Evolutionary conservation across 2,888 invertebrate genomes (phyloP).

Genomic region (Branchipolynoe longqiensis): DNA sequence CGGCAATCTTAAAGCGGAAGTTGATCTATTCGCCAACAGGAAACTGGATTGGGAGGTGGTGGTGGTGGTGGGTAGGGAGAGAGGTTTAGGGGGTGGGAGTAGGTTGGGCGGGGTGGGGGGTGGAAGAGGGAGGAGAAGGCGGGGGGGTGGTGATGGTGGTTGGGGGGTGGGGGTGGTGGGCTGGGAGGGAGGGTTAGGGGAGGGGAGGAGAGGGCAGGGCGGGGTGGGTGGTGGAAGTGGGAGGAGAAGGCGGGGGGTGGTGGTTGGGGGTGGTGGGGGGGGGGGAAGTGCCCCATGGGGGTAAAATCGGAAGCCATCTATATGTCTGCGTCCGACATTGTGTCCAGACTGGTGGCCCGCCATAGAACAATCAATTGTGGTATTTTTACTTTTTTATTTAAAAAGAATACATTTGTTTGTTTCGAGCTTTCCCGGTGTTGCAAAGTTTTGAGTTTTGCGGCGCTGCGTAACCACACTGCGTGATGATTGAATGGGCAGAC

Average conservation of each 20-base stretch:
- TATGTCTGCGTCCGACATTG: too few species aligned
- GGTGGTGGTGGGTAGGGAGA: neutral
- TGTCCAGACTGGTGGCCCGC: too few species aligned
- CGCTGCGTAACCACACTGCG: too few species aligned
- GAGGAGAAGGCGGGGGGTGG: neutral
- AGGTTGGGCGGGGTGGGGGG: neutral
- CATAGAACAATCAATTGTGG: too few species aligned
- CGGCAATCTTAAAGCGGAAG: neutral
- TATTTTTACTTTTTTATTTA: too few species aligned
- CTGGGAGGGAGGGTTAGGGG: neutral
- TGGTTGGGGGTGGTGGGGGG: neutral
- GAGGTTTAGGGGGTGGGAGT: neutral
- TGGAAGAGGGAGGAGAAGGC: constrained; percentile 16
- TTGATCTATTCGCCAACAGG: neutral
- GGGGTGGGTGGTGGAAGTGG: too few species aligned
- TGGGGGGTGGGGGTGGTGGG: neutral
- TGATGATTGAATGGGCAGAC: too few species aligned
- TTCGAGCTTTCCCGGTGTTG: too few species aligned
- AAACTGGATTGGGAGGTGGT: neutral
- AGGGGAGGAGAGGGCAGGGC: neutral
- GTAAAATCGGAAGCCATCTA: too few species aligned
- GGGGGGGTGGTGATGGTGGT: neutral
- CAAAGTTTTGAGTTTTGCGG: too few species aligned
- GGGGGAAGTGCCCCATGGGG: too few species aligned
- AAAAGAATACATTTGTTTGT: too few species aligned